These are phyloP conservation scores for Hemicrepidius hirtus DNA, from an alignment of 2,888 invertebrate species.

Conservation along the genomic window DNA sequence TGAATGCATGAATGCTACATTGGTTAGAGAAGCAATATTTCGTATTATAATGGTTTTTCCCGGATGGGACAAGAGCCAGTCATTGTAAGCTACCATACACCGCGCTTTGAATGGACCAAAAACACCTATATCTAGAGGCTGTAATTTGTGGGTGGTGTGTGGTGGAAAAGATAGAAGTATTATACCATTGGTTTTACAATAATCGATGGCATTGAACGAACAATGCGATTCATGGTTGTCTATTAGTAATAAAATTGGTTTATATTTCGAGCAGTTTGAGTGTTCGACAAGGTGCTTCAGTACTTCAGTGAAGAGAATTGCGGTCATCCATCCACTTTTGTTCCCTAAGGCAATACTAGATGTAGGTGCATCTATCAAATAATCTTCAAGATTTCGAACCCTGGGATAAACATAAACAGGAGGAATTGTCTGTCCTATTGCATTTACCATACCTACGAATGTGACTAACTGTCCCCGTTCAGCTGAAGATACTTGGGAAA, in stretches of 20 bases:
- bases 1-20: neutral
- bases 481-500: conserved; percentile 64
- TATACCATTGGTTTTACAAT: conserved; percentile 14
- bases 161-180: neutral
- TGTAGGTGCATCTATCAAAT: conserved; percentile 55
- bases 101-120: neutral
- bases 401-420: conserved; percentile 60
- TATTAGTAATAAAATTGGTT: no score
- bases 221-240: no score
- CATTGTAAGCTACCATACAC: neutral
- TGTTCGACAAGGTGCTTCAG: conserved; percentile 59
- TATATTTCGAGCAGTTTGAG: no score
- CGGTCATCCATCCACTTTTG: conserved; percentile 61
- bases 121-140: neutral
- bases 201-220: neutral
- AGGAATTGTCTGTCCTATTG: conserved; percentile 62
- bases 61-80: neutral
- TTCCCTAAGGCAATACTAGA: conserved; percentile 60
- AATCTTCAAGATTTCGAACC: conserved; percentile 36
- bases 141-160: no score
- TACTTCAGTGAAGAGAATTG: conserved; percentile 58
- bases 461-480: conserved; percentile 67
- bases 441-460: conserved; percentile 62
- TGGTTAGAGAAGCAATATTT: neutral
- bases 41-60: neutral